Percentiles rank a stretch among this genome's conserved stretches.
These are phyloP conservation scores for Alexandromys oeconomus DNA, from an alignment of 2,797 vertebrate genomes.

Conservation along the genomic window DNA sequence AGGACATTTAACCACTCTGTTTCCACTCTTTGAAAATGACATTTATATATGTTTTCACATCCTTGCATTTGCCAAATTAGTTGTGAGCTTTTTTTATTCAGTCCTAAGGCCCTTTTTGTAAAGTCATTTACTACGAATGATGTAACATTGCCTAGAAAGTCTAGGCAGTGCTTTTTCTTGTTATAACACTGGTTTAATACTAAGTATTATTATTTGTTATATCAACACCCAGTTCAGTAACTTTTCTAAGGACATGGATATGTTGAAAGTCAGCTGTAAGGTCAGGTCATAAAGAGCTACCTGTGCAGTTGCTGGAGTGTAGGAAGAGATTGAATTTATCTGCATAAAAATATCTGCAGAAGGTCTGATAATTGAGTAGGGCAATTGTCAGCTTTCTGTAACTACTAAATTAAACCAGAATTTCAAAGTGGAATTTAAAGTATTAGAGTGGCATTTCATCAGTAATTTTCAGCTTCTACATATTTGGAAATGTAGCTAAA, in stretches of 20 bases:
- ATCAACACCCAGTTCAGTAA: background rate
- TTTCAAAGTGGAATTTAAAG: constrained; percentile 12
- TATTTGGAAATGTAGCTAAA: background rate
- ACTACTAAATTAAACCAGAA: background rate
- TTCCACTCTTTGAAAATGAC: too few relatives aligned
- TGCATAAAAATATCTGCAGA: background rate
- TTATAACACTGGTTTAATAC: background rate
- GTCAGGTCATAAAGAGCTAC: background rate
- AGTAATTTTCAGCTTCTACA: background rate
- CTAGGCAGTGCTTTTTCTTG: background rate
- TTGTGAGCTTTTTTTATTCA: background rate
- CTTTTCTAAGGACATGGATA: background rate
- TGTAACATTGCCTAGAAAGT: background rate
- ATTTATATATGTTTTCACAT: too few relatives aligned
- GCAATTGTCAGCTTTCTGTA: background rate
- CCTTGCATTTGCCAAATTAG: too few relatives aligned
- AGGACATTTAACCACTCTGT: too few relatives aligned
- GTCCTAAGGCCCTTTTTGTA: background rate
- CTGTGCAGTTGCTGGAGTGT: background rate
- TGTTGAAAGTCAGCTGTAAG: background rate
- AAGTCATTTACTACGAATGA: background rate
- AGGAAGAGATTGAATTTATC: background rate
- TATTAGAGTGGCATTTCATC: background rate
- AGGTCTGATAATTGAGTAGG: background rate
- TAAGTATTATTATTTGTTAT: background rate